A percentile compares a stretch with the other conserved stretches of the same genome.
Conservation (phyloP, 2,797 vertebrate species). For the Cyprinodon diabolis region DNA sequence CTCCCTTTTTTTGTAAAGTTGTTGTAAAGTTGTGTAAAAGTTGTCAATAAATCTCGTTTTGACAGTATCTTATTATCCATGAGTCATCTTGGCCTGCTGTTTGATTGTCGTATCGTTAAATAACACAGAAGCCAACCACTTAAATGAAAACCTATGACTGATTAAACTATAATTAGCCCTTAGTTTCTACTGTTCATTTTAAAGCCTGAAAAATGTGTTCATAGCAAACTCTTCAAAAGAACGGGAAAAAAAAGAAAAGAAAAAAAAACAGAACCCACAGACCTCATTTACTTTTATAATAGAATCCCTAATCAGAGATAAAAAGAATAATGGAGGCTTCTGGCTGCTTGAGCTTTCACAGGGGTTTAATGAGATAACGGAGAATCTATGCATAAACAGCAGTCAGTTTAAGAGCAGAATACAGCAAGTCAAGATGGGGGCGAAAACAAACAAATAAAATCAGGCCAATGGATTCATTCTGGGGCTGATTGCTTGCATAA, state of each 20-base stretch:
- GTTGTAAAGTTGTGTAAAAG: too few species aligned
- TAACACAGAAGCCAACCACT: neutral
- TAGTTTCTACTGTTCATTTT: conserved; percentile 15
- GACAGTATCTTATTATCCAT: too few species aligned
- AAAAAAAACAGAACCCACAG: conserved; percentile 52
- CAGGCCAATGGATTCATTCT: conserved; percentile 46
- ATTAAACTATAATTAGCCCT: conserved; percentile 16
- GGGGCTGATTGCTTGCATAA: conserved; percentile 54
- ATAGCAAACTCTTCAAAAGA: conserved; percentile 12
- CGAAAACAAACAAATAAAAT: conserved; percentile 58
- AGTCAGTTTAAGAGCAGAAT: conserved; percentile 31
- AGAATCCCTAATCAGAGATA: conserved; percentile 70
- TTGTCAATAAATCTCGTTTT: too few species aligned
- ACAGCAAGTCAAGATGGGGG: conserved; percentile 35
- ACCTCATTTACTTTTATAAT: conserved; percentile 72
- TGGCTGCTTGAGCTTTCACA: conserved; percentile 58
- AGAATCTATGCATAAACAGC: conserved; percentile 56
- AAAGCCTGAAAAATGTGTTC: conserved; percentile 32
- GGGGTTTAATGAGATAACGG: conserved; percentile 65
- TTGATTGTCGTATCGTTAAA: neutral
- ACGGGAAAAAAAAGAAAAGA: neutral
- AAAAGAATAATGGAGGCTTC: conserved; percentile 66
- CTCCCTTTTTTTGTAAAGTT: too few species aligned
- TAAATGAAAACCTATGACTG: neutral
- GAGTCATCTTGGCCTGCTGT: too few species aligned